Evolutionary conservation across 2,888 invertebrate species (phyloP), one percentile per base, ranked within the genome.

Genomic region (Monopis laevigella): DNA sequence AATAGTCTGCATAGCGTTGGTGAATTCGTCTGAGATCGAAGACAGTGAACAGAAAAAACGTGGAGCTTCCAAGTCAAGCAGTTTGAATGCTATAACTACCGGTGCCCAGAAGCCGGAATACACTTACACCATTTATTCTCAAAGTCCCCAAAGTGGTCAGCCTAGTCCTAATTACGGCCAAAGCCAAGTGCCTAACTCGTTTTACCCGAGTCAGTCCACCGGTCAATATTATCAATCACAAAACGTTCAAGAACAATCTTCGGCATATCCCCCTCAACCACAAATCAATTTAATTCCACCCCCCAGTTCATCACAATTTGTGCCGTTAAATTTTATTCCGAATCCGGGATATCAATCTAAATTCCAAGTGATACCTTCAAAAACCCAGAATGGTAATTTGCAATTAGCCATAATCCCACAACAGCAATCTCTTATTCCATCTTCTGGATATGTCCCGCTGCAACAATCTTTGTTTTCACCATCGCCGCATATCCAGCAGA

Each of bases 31-130:
- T 26, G 80, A 80, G 40, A 56, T 63, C 2, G 78, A 80, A 30
- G 78, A 78, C 19, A 54, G 45, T 2, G 81, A 81, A 35, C 71
- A 69, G 49, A 81, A 77, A 57, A 82, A 82, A 48, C 58, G 80
- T 45, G 80, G 73, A 8, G 67, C 62, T 2, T 71, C 64, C 4
- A 75, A 75, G 47, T 56, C 65, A 2, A 69, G 61, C 11, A 62
- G 55, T 27, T 45, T 78, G 32, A 82, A 82, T 46, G 52, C 75
- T 1, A 71, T 82, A 6, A 65, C 75, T 1, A 65, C 70, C 1
- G 75, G 77, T 29, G 66, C 67, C 3, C 81, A 78, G 51, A 82
- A 82, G 40, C 68, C 66, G 14, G 81, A 81, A n/a, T 72, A 73
- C 43, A 68, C 70, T 1, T 81, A 77, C 50, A 71, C 61, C 44